Evolutionary conservation across 2,113 vertebrate genomes (phyloP).

Genomic region (Proteles cristata): DNA sequence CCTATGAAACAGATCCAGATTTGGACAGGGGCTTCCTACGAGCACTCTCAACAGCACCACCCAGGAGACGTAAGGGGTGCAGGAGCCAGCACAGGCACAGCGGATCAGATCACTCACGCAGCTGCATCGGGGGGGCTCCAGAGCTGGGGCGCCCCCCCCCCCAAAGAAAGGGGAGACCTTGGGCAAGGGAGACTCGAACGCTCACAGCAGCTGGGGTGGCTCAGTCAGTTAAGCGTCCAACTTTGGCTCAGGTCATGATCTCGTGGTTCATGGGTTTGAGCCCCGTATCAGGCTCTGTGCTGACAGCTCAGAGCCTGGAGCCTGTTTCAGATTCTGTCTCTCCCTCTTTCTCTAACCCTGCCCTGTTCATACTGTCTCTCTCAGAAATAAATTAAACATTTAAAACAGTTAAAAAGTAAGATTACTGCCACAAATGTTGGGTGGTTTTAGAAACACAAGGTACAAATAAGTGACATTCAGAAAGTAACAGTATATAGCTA

Average conservation of each 20-base stretch:
- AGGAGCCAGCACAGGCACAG: rapidly evolving
- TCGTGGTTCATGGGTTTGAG: too few relatives aligned
- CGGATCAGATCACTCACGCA: rapidly evolving
- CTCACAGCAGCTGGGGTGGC: neutral
- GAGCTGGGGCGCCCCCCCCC: neutral
- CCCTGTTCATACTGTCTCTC: neutral
- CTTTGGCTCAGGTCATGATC: too few relatives aligned
- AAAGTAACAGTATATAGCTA: neutral
- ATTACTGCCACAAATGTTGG: neutral
- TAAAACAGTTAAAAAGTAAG: neutral
- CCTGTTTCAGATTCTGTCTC: too few relatives aligned
- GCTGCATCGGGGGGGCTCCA: too few relatives aligned
- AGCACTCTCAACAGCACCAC: neutral
- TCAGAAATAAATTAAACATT: neutral
- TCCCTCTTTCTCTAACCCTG: too few relatives aligned
- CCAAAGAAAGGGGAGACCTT: neutral
- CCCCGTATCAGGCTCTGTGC: too few relatives aligned
- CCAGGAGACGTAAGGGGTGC: too few relatives aligned
- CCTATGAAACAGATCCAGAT: neutral
- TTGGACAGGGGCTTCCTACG: neutral
- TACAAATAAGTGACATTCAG: neutral
- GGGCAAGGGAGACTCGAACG: neutral
- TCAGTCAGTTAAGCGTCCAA: too few relatives aligned
- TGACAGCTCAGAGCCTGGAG: too few relatives aligned
- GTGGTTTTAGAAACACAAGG: neutral